A percentile compares a stretch with the other conserved stretches of the same genome.
Conservation (phyloP, 92 coral and sea anemone genomes). For the Metridium senile region DNA sequence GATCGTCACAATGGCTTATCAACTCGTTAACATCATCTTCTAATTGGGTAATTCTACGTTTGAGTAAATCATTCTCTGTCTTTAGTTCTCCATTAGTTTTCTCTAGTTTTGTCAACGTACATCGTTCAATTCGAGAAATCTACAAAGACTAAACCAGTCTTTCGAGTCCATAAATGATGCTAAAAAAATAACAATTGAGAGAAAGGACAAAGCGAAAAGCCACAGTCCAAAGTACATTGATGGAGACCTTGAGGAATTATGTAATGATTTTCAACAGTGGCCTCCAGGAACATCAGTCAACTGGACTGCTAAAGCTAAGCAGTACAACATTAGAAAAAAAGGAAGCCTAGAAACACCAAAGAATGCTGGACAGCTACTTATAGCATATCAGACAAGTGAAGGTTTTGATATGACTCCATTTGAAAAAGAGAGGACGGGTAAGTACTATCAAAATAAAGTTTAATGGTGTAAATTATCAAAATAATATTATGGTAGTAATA, state of each 20-base stretch:
- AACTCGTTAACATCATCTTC: too few species aligned
- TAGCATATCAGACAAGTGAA: background rate
- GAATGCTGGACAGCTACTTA: background rate
- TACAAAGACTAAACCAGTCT: constrained; percentile 26
- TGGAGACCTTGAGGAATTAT: constrained; percentile 30
- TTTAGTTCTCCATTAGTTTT: too few species aligned
- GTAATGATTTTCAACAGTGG: constrained; percentile 22
- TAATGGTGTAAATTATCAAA: too few species aligned
- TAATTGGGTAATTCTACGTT: too few species aligned
- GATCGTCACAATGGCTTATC: too few species aligned
- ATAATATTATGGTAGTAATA: too few species aligned
- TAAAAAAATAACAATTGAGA: constrained; percentile 4
- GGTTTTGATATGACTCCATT: background rate
- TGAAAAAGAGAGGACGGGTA: background rate
- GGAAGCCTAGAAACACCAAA: background rate
- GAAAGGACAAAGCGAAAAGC: constrained; percentile 5
- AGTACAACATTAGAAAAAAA: constrained; percentile 28
- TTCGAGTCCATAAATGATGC: constrained; percentile 29
- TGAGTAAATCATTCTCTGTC: too few species aligned
- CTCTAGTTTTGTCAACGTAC: too few species aligned
- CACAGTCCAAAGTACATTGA: constrained; percentile 24
- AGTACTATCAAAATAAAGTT: too few species aligned
- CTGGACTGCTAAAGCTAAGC: constrained; percentile 42
- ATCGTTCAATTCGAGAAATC: constrained; percentile 18
- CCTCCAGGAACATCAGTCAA: constrained; percentile 20